Evolutionary conservation across 2,113 vertebrate species (phyloP).

Genomic region (Phyllostomus hastatus): DNA sequence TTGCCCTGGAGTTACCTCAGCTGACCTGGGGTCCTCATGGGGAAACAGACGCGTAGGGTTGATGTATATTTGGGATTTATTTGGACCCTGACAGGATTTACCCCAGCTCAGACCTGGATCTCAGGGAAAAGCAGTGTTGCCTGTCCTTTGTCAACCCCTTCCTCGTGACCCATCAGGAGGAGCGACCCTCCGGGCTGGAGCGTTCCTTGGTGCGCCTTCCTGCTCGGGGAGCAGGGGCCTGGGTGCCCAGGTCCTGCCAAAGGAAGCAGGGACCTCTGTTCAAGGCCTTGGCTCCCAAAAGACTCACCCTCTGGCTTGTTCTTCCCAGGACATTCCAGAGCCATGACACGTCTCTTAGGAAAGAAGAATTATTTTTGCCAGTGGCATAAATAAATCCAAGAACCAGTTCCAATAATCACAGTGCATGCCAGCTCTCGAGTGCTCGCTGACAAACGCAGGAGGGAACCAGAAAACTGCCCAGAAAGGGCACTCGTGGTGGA

Average conservation of each 20-base stretch:
- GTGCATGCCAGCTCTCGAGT: not conserved
- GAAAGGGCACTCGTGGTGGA: not conserved
- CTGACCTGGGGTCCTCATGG: not conserved
- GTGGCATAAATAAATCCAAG: slow-evolving; percentile 70
- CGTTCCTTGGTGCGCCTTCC: not conserved
- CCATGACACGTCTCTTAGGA: not conserved
- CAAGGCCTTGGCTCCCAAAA: fast-evolving
- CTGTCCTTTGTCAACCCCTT: not conserved
- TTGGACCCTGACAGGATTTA: not conserved
- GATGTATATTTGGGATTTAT: not conserved
- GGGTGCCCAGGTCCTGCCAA: not conserved
- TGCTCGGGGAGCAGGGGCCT: not conserved
- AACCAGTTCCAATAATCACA: slow-evolving; percentile 37
- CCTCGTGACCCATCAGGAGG: too few species aligned
- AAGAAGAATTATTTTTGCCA: slow-evolving; percentile 74
- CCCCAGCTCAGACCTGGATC: not conserved
- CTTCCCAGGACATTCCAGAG: slow-evolving; percentile 65
- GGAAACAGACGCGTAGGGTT: not conserved
- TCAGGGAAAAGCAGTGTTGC: not conserved
- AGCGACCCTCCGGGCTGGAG: not conserved
- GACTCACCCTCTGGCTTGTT: not conserved
- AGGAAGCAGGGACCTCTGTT: not conserved
- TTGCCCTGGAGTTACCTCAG: not conserved
- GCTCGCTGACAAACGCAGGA: not conserved
- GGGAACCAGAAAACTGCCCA: not conserved